Base-by-base conservation (phyloP, 2,888 invertebrate genomes). In the Agonopterix alstromeriana region DNA sequence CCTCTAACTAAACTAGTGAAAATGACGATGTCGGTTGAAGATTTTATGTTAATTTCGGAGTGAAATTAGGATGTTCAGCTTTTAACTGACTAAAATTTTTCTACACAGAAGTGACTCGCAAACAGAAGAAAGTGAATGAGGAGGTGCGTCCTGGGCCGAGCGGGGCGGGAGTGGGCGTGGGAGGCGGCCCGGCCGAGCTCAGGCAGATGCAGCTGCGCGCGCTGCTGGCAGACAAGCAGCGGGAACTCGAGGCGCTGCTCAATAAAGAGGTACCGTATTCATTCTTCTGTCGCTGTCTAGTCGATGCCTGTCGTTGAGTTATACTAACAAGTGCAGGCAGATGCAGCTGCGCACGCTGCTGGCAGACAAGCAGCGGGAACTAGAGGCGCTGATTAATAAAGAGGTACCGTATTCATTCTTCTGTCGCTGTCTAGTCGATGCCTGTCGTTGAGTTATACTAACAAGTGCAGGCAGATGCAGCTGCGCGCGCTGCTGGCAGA, bases 381-480 rank as follows among this genome's bases (percentile, higher is more conserved):
- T 93, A 2, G 93, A 93, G 60, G 90, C 91, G 48, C 78, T 93
- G 43, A 90, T 93, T 73, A 90, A 92, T 54, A 93, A 93, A 70
- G 92, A 91, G 83, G 88, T 83, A 42, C n/a, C 5, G 27, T 27
- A 7, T 27, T 27, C 27, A 27, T 27, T 27, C 17, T 27, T n/a
- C n/a, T n/a, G n/a, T n/a, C n/a, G 27, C 27, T 27, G 27, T 27
- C 3, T 1, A 27, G 27, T 17, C 17, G 17, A 17, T 3, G 17
- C 3, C 2, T 17, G 17, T 14, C 14, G 3, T 3, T 17, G 17
- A 17, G 17, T 17, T 17, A 17, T 17, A 17, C 2, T 4, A 1
- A 17, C 17, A 2, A 14, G 14, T 2, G n/a, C 2, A 65, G 90
- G 3, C 91, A 90, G 63, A 61, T 82, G 72, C 85, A 87, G 49